These are phyloP conservation scores for Tenualosa ilisha DNA, from an alignment of 2,797 vertebrate species.

Conservation along the genomic window DNA sequence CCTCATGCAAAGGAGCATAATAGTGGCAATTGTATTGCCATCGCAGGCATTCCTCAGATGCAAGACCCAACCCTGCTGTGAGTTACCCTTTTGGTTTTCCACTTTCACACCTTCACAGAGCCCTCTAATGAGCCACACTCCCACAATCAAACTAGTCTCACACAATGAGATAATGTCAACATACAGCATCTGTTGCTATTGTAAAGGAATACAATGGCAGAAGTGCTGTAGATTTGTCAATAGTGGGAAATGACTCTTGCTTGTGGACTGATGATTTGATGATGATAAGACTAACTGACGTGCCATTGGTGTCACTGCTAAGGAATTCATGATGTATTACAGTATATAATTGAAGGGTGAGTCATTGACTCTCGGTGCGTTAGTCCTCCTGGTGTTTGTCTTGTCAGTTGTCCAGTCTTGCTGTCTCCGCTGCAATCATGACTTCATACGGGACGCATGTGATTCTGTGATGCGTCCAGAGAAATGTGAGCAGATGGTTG, in stretches of 20 bases:
- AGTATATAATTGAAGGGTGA: neutral
- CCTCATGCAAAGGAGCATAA: constrained; percentile 6
- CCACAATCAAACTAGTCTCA: constrained; percentile 5
- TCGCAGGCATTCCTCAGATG: neutral
- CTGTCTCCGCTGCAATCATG: neutral
- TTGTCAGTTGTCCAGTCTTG: constrained; percentile 18
- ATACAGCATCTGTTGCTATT: constrained; percentile 28
- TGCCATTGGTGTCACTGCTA: neutral
- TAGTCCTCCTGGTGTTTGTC: neutral
- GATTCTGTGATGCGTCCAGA: neutral
- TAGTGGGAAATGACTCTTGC: neutral
- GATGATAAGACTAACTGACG: constrained; percentile 14
- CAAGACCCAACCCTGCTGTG: constrained; percentile 37
- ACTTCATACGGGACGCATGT: neutral
- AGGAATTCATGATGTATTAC: neutral
- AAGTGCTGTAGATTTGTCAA: neutral
- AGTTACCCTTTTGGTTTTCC: constrained; percentile 55
- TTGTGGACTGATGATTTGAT: neutral
- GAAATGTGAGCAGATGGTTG: neutral
- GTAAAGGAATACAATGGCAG: constrained; percentile 6
- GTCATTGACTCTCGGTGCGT: neutral
- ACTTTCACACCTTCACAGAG: constrained; percentile 50
- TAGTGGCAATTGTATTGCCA: constrained; percentile 3
- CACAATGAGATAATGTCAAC: constrained; percentile 4
- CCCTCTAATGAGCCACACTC: neutral